These are phyloP conservation scores for Etheostoma spectabile DNA, from an alignment of 2,113 vertebrate genomes.

Conservation along the genomic window DNA sequence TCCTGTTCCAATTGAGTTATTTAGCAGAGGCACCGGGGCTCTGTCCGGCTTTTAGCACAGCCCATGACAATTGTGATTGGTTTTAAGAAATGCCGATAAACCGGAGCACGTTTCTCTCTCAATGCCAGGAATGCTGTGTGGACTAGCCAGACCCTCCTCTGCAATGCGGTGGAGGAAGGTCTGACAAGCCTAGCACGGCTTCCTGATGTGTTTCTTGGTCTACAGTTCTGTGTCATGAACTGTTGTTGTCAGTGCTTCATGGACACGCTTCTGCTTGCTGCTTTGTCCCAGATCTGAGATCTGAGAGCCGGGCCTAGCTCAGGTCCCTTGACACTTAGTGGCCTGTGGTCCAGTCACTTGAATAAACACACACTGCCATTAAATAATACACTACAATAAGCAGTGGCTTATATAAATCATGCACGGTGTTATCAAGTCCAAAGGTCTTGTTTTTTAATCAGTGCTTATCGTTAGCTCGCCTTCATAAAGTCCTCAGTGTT, in stretches of 20 bases:
- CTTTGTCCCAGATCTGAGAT: neutral
- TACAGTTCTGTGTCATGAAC: neutral
- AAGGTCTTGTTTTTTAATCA: slow-evolving; percentile 54
- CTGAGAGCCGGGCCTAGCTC: neutral
- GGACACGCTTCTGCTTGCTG: neutral
- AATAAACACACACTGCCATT: slow-evolving; percentile 33
- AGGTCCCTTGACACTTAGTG: neutral
- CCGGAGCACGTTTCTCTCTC: no score
- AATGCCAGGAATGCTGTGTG: no score
- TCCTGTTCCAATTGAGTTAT: no score
- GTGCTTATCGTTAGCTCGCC: slow-evolving; percentile 38
- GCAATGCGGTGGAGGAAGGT: no score
- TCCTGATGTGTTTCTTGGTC: neutral
- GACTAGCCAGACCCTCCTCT: no score
- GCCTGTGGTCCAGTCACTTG: neutral
- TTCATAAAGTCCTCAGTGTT: slow-evolving; percentile 36
- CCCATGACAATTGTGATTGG: no score
- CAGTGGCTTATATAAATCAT: slow-evolving; percentile 4
- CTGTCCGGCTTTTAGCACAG: no score
- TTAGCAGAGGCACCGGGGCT: no score
- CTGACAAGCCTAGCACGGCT: neutral
- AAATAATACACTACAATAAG: slow-evolving; percentile 21
- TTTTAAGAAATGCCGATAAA: no score
- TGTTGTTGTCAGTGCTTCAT: neutral
- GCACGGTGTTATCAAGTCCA: slow-evolving; percentile 28